These are phyloP conservation scores for Mayetiola destructor DNA, from an alignment of 2,888 invertebrate species.

Conservation along the genomic window DNA sequence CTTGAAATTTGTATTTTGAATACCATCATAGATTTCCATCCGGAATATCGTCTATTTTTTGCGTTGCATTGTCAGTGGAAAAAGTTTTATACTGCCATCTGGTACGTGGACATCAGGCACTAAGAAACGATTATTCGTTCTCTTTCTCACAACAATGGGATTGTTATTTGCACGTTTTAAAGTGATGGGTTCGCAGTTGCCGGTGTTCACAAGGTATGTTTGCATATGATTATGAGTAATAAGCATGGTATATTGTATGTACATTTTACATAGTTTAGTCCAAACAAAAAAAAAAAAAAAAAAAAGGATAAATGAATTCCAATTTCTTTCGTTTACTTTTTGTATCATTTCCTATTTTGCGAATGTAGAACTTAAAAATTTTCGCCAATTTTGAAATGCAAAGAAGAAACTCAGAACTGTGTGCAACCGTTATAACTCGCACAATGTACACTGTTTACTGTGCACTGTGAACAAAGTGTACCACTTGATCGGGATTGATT, in stretches of 20 bases:
- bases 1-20: background rate
- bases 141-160: slow-evolving; percentile 63
- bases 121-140: slow-evolving; percentile 61
- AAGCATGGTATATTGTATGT: too few relatives aligned
- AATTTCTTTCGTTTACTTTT: background rate
- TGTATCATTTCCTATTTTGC: too few relatives aligned
- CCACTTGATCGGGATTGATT: too few relatives aligned
- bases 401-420: too few relatives aligned
- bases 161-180: slow-evolving; percentile 72
- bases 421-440: too few relatives aligned
- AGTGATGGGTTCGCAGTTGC: slow-evolving; percentile 92
- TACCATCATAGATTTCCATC: slow-evolving; percentile 34
- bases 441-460: too few relatives aligned
- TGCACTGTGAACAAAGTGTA: too few relatives aligned
- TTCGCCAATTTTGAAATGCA: too few relatives aligned
- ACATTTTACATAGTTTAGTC: background rate
- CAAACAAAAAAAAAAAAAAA: background rate
- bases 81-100: slow-evolving; percentile 37
- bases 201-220: slow-evolving; percentile 71
- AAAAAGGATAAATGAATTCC: background rate
- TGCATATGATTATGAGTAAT: background rate
- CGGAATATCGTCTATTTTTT: slow-evolving; percentile 37
- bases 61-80: slow-evolving; percentile 37
- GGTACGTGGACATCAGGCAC: slow-evolving; percentile 31
- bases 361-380: too few relatives aligned